Base-by-base conservation (phyloP, 1,140 invertebrate genomes). In the Bacillus rossius region DNA sequence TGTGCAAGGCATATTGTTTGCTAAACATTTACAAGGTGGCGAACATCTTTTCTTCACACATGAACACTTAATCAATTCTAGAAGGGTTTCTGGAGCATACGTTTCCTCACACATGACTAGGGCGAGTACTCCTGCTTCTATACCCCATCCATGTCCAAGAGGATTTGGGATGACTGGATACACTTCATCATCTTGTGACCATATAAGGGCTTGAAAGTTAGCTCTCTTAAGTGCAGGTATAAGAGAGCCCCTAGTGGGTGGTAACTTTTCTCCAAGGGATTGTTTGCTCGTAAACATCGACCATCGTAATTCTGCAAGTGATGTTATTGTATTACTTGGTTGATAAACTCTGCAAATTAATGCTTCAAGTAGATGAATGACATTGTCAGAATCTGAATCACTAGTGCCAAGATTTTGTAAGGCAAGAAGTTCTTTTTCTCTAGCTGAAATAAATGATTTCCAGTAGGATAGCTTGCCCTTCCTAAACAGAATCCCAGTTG, bases 21-120 rank as follows among this genome's bases (percentile, higher is more conserved):
- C 19, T 38, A 60, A 37, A 56, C 23, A 58, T 58, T 40, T 52
- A 22, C 40, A 65, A 5, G 55, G 51, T 38, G 51, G 8, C 19
- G 22, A 26, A 29, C 51, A 53, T 34, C 51, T 53, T 16, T 23
- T 53, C 34, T 53, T 53, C 34, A 19, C 19, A 19, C 13, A 53
- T n/a, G 8, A 40, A 38, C 10, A 51, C 25, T 29, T 53, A 38
- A 53, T 53, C 23, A 53, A 19, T 53, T 53, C 5, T n/a, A 53
- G 34, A 53, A 53, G 23, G 8, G 51, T 29, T 3, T 53, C 51
- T 53, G 51, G 23, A 53, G 51, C 51, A 53, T 29, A 53, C 37
- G 20, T 5, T 29, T 29, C 41, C 14, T 53, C 51, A 38, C 51
- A 53, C 8, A 23, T 20, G 37, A 38, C 34, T 29, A 29, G 51